phyloP scores from a whole-genome alignment of 2,888 invertebrate species.

The Eupithecia dodoneata region DNA sequence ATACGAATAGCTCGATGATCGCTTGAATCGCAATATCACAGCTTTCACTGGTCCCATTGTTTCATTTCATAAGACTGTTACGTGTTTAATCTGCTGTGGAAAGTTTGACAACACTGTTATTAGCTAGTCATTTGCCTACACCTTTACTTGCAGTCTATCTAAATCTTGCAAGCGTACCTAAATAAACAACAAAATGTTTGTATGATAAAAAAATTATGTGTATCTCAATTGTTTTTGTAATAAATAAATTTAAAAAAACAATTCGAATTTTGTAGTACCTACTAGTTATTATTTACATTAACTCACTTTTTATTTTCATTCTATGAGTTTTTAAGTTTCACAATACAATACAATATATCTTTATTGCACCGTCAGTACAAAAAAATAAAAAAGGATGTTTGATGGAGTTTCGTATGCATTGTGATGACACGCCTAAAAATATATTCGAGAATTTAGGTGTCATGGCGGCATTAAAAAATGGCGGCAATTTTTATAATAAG shows the following conservation, averaged over 20 bases:
- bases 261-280: background rate
- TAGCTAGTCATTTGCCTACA: slow-evolving; percentile 5
- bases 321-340: too few relatives aligned
- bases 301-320: background rate
- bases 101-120: slow-evolving; percentile 63
- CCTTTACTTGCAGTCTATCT: background rate
- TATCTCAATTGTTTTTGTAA: too few relatives aligned
- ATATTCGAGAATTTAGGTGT: background rate
- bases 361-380: too few relatives aligned
- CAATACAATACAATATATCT: too few relatives aligned
- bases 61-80: slow-evolving; percentile 67
- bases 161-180: too few relatives aligned
- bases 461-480: background rate
- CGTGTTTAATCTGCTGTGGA: slow-evolving; percentile 68
- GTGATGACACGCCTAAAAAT: background rate
- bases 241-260: too few relatives aligned
- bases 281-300: background rate
- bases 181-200: too few relatives aligned
- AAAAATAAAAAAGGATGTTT: too few relatives aligned
- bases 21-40: slow-evolving; percentile 56
- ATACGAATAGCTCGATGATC: slow-evolving; percentile 31
- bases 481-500: background rate
- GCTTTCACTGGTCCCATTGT: slow-evolving; percentile 70
- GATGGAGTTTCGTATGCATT: background rate
- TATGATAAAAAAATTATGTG: too few relatives aligned